These are phyloP conservation scores for Molothrus ater DNA, from an alignment of 2,797 vertebrate species.

Conservation along the genomic window DNA sequence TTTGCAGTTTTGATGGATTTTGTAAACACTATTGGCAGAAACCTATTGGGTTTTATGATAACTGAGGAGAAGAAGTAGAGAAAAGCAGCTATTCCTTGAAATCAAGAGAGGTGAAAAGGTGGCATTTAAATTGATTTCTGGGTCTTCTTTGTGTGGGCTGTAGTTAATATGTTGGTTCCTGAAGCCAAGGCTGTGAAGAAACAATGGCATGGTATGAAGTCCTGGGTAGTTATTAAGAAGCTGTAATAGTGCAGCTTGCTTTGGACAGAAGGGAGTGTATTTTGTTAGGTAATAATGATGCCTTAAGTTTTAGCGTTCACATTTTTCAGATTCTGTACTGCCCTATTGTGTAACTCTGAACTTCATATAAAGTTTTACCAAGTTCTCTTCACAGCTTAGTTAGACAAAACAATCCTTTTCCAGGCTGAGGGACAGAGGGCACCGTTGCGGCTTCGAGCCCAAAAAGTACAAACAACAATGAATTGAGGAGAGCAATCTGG, in stretches of 20 bases:
- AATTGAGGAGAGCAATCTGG: neutral
- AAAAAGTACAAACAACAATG: rapidly evolving
- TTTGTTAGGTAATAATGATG: neutral
- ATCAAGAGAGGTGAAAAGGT: neutral
- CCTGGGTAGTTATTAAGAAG: neutral
- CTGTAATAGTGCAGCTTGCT: neutral
- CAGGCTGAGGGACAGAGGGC: neutral
- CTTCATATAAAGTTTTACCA: neutral
- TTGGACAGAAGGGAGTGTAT: neutral
- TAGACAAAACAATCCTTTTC: neutral
- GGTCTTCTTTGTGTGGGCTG: neutral
- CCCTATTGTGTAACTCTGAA: neutral
- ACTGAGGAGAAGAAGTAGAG: neutral
- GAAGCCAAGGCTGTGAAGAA: neutral
- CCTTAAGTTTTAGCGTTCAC: neutral
- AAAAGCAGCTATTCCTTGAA: neutral
- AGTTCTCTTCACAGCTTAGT: neutral
- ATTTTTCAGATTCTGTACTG: neutral
- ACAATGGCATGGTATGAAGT: neutral
- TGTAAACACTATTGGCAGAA: neutral
- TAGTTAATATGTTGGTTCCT: neutral
- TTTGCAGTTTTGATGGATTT: neutral
- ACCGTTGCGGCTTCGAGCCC: rapidly evolving
- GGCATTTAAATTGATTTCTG: neutral
- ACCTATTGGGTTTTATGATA: neutral